These are phyloP conservation scores for Portevinia maculata DNA, from an alignment of 2,888 invertebrate species.

Conservation along the genomic window DNA sequence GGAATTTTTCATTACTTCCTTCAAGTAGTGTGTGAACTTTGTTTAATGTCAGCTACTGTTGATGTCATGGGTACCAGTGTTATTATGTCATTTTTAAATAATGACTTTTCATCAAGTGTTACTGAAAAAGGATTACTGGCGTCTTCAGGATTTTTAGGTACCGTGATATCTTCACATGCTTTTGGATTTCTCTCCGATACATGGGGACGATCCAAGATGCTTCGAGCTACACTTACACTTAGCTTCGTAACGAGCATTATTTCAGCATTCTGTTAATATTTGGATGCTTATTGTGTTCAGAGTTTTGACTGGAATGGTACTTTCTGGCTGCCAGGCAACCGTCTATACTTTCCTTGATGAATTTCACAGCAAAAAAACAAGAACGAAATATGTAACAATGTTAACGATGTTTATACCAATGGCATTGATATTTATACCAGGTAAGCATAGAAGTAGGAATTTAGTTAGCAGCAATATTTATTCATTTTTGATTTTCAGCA, in stretches of 20 bases:
- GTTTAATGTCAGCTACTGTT: slow-evolving; percentile 86
- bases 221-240: slow-evolving; percentile 83
- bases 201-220: slow-evolving; percentile 85
- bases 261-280: slow-evolving; percentile 84
- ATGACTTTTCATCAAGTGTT: slow-evolving; percentile 85
- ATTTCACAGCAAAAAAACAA: slow-evolving; percentile 82
- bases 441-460: slow-evolving; percentile 70
- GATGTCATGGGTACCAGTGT: slow-evolving; percentile 86
- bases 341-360: slow-evolving; percentile 84
- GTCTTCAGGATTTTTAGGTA: slow-evolving; percentile 86
- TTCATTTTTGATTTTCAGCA: slow-evolving; percentile 81
- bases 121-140: slow-evolving; percentile 85
- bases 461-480: background rate
- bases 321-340: slow-evolving; percentile 80
- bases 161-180: slow-evolving; percentile 87
- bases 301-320: slow-evolving; percentile 85
- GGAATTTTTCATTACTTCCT: slow-evolving; percentile 85
- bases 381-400: slow-evolving; percentile 84
- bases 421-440: slow-evolving; percentile 84
- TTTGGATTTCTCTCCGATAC: slow-evolving; percentile 90
- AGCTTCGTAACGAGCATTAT: slow-evolving; percentile 84
- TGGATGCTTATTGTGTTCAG: slow-evolving; percentile 84
- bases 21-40: slow-evolving; percentile 84
- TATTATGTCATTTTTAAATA: slow-evolving; percentile 86
- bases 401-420: slow-evolving; percentile 84